phyloP scores from a whole-genome alignment of 2,888 invertebrate genomes.

The Hofmannophila pseudospretella region DNA sequence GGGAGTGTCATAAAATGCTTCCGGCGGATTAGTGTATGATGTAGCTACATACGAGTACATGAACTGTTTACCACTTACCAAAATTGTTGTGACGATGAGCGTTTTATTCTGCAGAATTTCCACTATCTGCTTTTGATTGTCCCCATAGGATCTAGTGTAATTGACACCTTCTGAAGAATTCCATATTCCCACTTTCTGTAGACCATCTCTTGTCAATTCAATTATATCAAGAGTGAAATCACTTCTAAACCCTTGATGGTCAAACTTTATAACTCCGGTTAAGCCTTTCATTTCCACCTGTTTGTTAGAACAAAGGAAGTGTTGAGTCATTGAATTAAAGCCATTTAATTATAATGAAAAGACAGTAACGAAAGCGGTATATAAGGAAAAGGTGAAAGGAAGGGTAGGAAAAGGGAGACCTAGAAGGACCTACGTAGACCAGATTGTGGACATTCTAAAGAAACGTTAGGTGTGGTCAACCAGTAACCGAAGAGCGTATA shows the following conservation, averaged over 20 bases:
- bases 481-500: no score
- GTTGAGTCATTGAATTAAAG: neutral
- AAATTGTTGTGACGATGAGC: conserved; percentile 91
- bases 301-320: conserved; percentile 6
- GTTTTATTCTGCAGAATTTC: conserved; percentile 95
- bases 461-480: no score
- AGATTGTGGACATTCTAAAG: no score
- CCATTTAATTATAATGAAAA: neutral
- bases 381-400: no score
- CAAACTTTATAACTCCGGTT: conserved; percentile 95
- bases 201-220: conserved; percentile 89
- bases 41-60: conserved; percentile 15
- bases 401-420: no score
- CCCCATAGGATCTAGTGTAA: conserved; percentile 90
- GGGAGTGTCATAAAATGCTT: conserved; percentile 42
- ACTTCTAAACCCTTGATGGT: conserved; percentile 94
- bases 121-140: conserved; percentile 91
- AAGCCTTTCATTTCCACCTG: conserved; percentile 95
- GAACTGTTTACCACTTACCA: conserved; percentile 81
- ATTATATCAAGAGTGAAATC: conserved; percentile 95
- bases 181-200: conserved; percentile 92
- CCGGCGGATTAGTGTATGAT: conserved; percentile 29
- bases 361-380: no score
- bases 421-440: no score
- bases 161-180: conserved; percentile 92